Evolutionary conservation across 2,888 invertebrate genomes (phyloP).

Genomic region (Tenthredo notha): DNA sequence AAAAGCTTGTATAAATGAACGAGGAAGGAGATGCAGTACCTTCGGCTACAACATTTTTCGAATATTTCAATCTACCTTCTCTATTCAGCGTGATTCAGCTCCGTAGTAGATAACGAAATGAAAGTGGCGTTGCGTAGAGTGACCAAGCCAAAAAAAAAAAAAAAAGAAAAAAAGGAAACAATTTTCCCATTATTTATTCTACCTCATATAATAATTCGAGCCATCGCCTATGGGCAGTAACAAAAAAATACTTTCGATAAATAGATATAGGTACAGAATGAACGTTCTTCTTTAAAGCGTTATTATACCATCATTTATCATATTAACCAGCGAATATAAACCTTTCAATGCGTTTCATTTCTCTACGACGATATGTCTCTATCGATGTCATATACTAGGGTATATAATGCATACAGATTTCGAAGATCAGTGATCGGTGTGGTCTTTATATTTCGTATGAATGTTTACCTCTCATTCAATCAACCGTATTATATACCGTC

Average conservation of each 20-base stretch:
- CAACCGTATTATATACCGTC: slow-evolving; percentile 41
- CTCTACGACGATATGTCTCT: too few relatives aligned
- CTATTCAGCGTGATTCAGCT: background rate
- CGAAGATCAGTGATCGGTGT: background rate
- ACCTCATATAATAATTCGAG: too few relatives aligned
- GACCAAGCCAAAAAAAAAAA: background rate
- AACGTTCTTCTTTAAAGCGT: background rate
- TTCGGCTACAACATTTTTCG: background rate
- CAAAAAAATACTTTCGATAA: background rate
- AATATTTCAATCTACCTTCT: slow-evolving; percentile 5
- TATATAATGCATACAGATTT: background rate
- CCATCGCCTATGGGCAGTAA: too few relatives aligned
- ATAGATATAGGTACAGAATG: background rate
- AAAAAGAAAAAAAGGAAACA: background rate
- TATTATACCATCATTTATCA: too few relatives aligned
- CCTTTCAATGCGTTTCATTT: too few relatives aligned
- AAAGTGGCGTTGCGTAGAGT: background rate
- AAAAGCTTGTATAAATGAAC: slow-evolving; percentile 15
- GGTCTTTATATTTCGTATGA: background rate
- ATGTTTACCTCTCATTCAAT: slow-evolving; percentile 50
- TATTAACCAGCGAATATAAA: too few relatives aligned
- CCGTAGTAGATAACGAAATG: slow-evolving; percentile 9
- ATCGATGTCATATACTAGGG: too few relatives aligned
- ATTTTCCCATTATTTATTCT: background rate
- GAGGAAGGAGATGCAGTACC: background rate